Evolutionary conservation across 1,140 invertebrate species (phyloP), one percentile per base, ranked within the genome.

Genomic region (Arion vulgaris): DNA sequence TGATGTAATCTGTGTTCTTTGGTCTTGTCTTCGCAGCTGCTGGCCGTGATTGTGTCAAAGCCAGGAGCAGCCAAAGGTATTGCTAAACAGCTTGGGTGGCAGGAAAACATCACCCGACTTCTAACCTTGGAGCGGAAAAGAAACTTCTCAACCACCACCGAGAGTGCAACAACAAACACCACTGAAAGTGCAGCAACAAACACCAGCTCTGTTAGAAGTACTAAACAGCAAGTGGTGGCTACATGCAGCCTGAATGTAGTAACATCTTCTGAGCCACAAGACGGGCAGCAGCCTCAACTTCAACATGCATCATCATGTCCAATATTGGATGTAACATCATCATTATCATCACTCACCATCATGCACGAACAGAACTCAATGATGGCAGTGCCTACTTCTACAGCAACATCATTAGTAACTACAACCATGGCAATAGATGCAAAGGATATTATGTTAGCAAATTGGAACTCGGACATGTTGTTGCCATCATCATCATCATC

Each of bases 41-140:
- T 92, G 5, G 83, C 84, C 49, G 83, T 89, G 26, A 74, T 92
- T 36, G 89, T 90, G 15, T 87, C 87, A 38, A 89, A 88, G 80
- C 71, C 85, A 23, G 83, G 72, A 41, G 85, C 89, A 72, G 85
- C 90, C 72, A 91, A 89, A 85, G 81, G 84, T 72, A 89, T 93
- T 84, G 89, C 89, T 28, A 91, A 90, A 82, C 91, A 92, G 76
- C 80, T 92, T 23, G 88, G 94, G 23, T 95, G 94, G 94, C 94
- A 95, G 89, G 94, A 95, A 85, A 94, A 93, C 39, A 91, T 95
- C 49, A 92, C 93, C 4, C 88, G 94, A 0, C 85, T 95, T 41
- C 88, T 95, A 19, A 83, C 69, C 5, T 5, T 81, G 32, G 79
- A 81, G n/a, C 38, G 49, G n/a, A 73, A n/a, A 73, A 69, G 51